phyloP scores from a whole-genome alignment of 2,888 invertebrate species.

The Xanthorhoe designata region DNA sequence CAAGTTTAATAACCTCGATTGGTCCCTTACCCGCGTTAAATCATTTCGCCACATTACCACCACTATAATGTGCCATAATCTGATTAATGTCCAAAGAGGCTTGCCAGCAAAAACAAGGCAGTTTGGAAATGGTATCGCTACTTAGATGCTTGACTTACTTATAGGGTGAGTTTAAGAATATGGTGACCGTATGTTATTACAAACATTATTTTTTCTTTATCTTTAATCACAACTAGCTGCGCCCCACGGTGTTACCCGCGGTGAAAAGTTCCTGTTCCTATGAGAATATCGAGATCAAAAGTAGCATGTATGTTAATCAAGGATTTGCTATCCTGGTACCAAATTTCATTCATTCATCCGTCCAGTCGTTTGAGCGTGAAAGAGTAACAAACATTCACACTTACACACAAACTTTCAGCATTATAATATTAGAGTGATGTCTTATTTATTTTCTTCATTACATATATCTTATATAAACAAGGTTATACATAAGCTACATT shows the following conservation, averaged over 20 bases:
- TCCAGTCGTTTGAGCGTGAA: no score
- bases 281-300: no score
- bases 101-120: constrained; percentile 40
- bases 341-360: no score
- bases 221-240: no score
- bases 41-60: constrained; percentile 43
- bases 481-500: no score
- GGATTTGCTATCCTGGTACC: no score
- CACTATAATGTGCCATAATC: constrained; percentile 41
- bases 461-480: no score
- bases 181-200: not conserved
- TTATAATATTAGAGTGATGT: not conserved
- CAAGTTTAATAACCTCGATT: constrained; percentile 34
- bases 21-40: constrained; percentile 40
- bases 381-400: no score
- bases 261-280: no score
- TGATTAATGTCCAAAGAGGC: constrained; percentile 35
- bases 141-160: constrained; percentile 10
- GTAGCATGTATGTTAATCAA: no score
- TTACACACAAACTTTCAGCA: not conserved
- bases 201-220: no score
- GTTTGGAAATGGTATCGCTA: constrained; percentile 19
- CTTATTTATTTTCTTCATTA: not conserved
- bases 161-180: not conserved
- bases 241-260: no score